A percentile compares a stretch with the other conserved stretches of the same genome.
Evolutionary conservation across 2,113 vertebrate species (phyloP).

Genomic region (Balaenoptera acutorostrata): DNA sequence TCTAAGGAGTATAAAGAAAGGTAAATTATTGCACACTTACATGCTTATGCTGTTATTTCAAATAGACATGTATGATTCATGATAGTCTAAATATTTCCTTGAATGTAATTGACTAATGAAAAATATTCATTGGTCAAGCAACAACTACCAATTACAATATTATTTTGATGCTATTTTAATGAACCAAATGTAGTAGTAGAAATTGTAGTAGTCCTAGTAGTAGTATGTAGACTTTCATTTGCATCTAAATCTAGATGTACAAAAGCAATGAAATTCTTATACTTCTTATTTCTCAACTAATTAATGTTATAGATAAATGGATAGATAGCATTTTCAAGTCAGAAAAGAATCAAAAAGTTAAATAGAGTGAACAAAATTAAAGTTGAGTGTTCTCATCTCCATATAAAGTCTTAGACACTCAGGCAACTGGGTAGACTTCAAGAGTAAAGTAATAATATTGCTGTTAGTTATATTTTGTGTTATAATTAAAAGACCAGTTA

Average conservation of each 20-base stretch:
- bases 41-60: background rate
- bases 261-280: background rate
- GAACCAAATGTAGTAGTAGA: background rate
- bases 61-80: background rate
- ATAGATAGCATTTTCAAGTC: background rate
- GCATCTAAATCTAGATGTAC: background rate
- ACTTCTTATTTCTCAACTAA: background rate
- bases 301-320: background rate
- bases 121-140: background rate
- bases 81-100: background rate
- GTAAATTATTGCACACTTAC: background rate
- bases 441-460: background rate
- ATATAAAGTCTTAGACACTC: background rate
- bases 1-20: background rate
- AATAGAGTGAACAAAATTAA: background rate
- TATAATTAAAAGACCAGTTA: slow-evolving; percentile 11
- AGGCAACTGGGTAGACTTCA: background rate
- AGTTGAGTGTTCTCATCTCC: background rate
- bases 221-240: background rate
- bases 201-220: background rate
- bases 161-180: background rate
- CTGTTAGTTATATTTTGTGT: slow-evolving; percentile 12
- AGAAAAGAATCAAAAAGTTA: background rate
- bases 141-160: background rate
- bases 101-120: background rate